phyloP scores from a whole-genome alignment of 2,888 invertebrate genomes.

The Lasioglossum marginatum region DNA sequence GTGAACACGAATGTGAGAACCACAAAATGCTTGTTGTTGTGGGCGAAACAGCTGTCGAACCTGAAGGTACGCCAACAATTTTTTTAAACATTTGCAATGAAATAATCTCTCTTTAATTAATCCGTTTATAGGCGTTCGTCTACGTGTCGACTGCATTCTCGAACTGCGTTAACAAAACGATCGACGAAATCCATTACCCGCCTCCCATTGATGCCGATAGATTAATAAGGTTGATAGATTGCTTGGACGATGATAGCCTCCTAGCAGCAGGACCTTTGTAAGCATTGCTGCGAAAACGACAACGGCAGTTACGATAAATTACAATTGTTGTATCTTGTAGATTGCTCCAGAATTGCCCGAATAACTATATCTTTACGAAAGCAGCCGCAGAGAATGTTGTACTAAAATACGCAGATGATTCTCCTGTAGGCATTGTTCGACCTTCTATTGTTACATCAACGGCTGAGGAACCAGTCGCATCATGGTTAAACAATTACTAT shows the following conservation, averaged over 20 bases:
- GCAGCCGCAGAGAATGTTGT: conserved; percentile 89
- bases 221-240: conserved; percentile 75
- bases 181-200: conserved; percentile 80
- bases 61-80: conserved; percentile 85
- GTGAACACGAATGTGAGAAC: conserved; percentile 90
- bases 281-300: conserved; percentile 41
- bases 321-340: conserved; percentile 2
- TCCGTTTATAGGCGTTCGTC: too few species aligned
- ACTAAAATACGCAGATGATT: conserved; percentile 84
- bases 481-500: conserved; percentile 90
- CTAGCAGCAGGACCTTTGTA: conserved; percentile 76
- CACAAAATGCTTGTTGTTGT: conserved; percentile 87
- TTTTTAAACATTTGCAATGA: too few species aligned
- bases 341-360: conserved; percentile 87
- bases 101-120: too few species aligned
- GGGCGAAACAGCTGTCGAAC: conserved; percentile 88
- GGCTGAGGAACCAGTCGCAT: conserved; percentile 84
- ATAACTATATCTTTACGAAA: conserved; percentile 91
- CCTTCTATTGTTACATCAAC: conserved; percentile 87
- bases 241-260: conserved; percentile 77
- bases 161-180: too few species aligned
- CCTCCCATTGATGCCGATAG: conserved; percentile 77
- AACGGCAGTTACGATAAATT: not conserved
- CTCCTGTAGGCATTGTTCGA: conserved; percentile 89
- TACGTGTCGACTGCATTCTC: too few species aligned